Evolutionary conservation across 2,113 vertebrate species (phyloP).

Genomic region (Psittacus erithacus): DNA sequence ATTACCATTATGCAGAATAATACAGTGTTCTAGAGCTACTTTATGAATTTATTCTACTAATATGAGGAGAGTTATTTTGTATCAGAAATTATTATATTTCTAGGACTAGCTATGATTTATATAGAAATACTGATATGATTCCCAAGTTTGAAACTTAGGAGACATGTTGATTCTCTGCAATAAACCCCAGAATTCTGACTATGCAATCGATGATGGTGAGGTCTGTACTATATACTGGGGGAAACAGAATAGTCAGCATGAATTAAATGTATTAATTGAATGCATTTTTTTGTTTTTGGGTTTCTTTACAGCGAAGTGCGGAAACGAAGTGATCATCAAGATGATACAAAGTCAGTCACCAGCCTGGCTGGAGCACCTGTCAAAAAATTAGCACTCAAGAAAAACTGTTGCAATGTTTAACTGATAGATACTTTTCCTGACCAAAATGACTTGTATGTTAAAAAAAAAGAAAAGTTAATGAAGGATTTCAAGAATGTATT

Average conservation of each 20-base stretch:
- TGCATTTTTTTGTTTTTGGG: neutral
- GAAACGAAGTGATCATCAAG: conserved; percentile 76
- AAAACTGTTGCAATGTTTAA: conserved; percentile 85
- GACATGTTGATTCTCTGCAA: neutral
- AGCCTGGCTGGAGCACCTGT: conserved; percentile 72
- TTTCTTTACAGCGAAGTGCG: conserved; percentile 83
- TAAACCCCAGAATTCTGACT: neutral
- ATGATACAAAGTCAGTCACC: conserved; percentile 78
- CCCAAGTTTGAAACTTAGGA: neutral
- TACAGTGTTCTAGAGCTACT: neutral
- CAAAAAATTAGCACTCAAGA: conserved; percentile 78
- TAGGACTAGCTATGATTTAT: neutral
- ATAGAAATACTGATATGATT: neutral
- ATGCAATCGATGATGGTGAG: neutral
- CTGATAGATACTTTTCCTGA: neutral
- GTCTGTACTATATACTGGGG: neutral
- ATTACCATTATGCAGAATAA: neutral
- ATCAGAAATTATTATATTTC: neutral
- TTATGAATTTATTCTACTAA: neutral
- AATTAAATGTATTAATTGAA: neutral
- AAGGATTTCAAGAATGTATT: neutral
- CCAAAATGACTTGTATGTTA: neutral
- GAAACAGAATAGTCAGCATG: neutral
- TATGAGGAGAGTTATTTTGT: neutral
- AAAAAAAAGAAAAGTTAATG: neutral